Base-by-base conservation (phyloP, 1,140 invertebrate species). In the Ips typographus region DNA sequence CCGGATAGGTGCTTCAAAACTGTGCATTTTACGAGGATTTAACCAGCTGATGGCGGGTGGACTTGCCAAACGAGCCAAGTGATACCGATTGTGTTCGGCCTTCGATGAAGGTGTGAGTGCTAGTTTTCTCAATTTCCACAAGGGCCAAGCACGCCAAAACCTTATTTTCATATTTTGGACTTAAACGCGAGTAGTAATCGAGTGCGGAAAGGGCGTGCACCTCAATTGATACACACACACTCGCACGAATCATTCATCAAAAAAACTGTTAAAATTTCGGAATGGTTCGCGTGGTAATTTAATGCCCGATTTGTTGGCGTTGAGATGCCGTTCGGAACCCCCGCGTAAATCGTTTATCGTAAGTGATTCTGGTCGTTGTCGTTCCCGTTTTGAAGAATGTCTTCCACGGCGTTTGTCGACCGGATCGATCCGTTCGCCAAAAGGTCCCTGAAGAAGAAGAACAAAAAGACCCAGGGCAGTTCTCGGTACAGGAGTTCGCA, bases 361-460 rank as follows among this genome's bases (percentile, higher is more conserved):
- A 52, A 42, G 68, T 72, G 60, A 49, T 68, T 72, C 58, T 73
- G 60, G 63, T 64, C 52, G 49, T 55, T 6, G 44, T 55, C 63
- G 59, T 66, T 63, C 69, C 65, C 57, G 61, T 61, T 67, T 69
- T 51, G 22, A 70, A 75, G 71, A 42, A 91, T 92, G 90, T 90
- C 90, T 87, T 88, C 89, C 82, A 89, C 87, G 84, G 87, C 87
- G 85, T 94, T 96, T 88, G 93, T 95, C 82, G 94, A 96, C 87
- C 90, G 93, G 82, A 95, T 96, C 86, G 94, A 96, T 85, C 94
- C 94, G 74, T 95, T 95, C 82, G 91, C 92, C 72, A 95, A 95
- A 85, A 86, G 93, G 78, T 94, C 93, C 73, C 82, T 94, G 72
- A 95, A 95, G 85, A 94, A 95, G 86, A 95, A 95, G 82, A 91